Percentiles rank a stretch among this genome's conserved stretches.
Evolutionary conservation across 1,140 invertebrate species (phyloP).

Genomic region (Procambarus virginalis): DNA sequence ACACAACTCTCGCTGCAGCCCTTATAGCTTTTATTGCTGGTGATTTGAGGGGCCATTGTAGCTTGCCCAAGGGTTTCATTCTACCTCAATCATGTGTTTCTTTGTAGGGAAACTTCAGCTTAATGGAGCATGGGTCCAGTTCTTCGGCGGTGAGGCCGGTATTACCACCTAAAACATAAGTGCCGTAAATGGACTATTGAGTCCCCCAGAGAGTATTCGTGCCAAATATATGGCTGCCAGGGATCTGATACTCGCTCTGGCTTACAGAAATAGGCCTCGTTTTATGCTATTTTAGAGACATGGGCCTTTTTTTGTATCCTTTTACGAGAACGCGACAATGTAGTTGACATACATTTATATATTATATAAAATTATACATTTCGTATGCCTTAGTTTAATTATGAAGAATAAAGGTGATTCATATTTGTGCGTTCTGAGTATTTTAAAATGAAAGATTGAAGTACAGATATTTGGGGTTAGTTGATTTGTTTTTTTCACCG

Average conservation of each 20-base stretch:
- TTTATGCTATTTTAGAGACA: no score
- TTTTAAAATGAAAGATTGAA: no score
- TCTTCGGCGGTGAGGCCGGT: constrained; percentile 19
- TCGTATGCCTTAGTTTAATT: no score
- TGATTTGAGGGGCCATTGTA: constrained; percentile 56
- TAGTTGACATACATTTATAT: no score
- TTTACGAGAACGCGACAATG: no score
- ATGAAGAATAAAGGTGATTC: no score
- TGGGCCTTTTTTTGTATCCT: no score
- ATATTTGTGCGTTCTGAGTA: no score
- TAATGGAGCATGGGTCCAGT: constrained; percentile 35
- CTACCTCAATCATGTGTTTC: constrained; percentile 41
- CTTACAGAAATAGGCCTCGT: neutral
- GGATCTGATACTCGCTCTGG: neutral
- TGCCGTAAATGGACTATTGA: no score
- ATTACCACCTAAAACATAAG: constrained; percentile 1
- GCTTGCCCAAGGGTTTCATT: constrained; percentile 20
- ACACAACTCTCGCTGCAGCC: constrained; percentile 26
- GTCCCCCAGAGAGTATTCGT: neutral
- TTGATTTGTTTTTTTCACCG: no score
- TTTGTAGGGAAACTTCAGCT: constrained; percentile 35
- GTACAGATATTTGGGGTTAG: no score
- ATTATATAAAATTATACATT: no score
- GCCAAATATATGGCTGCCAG: neutral
- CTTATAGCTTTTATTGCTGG: constrained; percentile 51